Base-by-base conservation (phyloP, 2,797 vertebrate genomes). In the Otolemur crassicaudatus region DNA sequence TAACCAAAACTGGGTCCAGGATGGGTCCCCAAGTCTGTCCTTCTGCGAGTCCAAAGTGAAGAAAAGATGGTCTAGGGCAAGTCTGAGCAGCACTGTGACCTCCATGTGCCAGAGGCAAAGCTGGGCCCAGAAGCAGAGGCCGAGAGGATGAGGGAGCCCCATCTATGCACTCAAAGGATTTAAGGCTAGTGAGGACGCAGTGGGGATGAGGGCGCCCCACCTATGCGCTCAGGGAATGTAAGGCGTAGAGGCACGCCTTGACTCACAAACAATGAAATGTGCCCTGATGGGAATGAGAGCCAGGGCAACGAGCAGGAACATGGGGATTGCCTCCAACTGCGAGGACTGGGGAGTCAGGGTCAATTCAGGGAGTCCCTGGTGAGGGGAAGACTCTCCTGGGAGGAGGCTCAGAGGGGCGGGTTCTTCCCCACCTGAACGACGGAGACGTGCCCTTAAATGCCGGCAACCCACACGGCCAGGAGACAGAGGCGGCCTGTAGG, bases 81-180 rank as follows among this genome's bases (percentile, higher is more conserved):
- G n/a, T 1, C 31, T 60, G 27, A 11, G 11, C 10, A 0, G 17
- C 75, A 20, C 2, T 6, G 8, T 19, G 11, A 1, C n/a, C 6
- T n/a, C 58, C 34, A 11, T 16, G 65, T 0, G 29, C 40, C 2
- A 2, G 61, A 6, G 17, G 19, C 34, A 17, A 25, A 1, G 23
- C n/a, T 1, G 7, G 72, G 8, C 8, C 61, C 65, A 46, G 16
- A 37, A 43, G 17, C 77, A 27, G 60, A 27, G 29, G 34, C 46
- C 61, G 14, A 72, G 13, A 73, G 40, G 13, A 23, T 2, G 14
- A n/a, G 1, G 63, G 53, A 31, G 49, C 0, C 9, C 20, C 58
- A 7, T 22, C 25, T 43, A 1, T 25, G 61, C 37, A 7, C n/a
- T 49, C 27, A 7, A 87, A 58, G 61, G 77, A 88, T 67, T 80